Percentiles rank a stretch among this genome's conserved stretches.
phyloP scores from a whole-genome alignment of 2,888 invertebrate species.

The Drosophila anomelani region DNA sequence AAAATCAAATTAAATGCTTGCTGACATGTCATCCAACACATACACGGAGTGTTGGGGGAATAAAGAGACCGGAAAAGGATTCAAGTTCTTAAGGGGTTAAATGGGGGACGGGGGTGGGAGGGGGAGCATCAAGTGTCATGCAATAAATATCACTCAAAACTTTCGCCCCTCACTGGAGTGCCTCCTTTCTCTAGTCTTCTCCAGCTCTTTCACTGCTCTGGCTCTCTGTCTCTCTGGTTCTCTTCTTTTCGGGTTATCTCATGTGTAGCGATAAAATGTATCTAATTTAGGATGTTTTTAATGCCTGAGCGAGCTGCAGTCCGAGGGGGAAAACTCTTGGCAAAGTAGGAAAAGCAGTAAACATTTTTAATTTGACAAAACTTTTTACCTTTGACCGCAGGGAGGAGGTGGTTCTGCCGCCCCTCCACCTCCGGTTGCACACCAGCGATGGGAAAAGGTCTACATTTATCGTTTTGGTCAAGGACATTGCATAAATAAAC shows the following conservation, averaged over 20 bases:
- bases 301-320: conserved; percentile 63
- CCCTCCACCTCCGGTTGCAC: neutral
- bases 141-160: conserved; percentile 76
- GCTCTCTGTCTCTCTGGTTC: neutral
- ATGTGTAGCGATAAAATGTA: conserved; percentile 78
- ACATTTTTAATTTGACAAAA: conserved; percentile 80
- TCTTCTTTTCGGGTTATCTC: conserved; percentile 44
- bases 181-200: neutral
- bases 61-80: conserved; percentile 45
- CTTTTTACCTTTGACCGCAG: conserved; percentile 81
- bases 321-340: conserved; percentile 42
- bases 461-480: conserved; percentile 2
- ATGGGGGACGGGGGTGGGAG: neutral
- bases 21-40: conserved; percentile 66
- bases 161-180: conserved; percentile 41
- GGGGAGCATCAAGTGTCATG: conserved; percentile 69
- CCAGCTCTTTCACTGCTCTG: conserved; percentile 4
- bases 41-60: neutral
- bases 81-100: conserved; percentile 35
- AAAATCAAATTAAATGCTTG: conserved; percentile 77
- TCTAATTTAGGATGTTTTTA: conserved; percentile 79
- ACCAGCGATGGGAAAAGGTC: conserved; percentile 7
- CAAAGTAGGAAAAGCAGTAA: conserved; percentile 70
- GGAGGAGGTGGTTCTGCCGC: conserved; percentile 8
- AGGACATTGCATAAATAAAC: neutral